phyloP scores from a whole-genome alignment of 2,797 vertebrate genomes.

The Sciurus vulgaris region DNA sequence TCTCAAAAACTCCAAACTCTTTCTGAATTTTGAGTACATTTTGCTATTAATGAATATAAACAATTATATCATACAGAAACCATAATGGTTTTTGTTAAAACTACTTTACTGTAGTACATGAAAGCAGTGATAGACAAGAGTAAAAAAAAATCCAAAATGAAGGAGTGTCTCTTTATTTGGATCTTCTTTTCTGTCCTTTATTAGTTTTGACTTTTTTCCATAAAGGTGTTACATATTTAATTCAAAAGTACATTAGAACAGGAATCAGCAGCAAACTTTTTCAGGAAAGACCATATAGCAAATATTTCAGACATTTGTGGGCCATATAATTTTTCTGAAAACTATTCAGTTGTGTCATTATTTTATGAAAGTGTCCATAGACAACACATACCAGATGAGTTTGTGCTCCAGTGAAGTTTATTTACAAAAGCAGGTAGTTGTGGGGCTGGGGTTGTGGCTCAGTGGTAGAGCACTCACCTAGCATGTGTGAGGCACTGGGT shows the following conservation, averaged over 20 bases:
- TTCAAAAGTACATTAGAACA: conserved; percentile 10
- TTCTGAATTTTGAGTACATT: conserved; percentile 20
- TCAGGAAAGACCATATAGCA: not conserved
- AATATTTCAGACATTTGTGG: conserved; percentile 42
- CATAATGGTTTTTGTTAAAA: not conserved
- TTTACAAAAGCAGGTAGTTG: conserved; percentile 50
- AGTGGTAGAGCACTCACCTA: no score
- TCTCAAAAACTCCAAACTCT: conserved; percentile 17
- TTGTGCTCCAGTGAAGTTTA: not conserved
- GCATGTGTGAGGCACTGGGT: no score
- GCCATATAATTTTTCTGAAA: conserved; percentile 4
- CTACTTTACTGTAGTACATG: not conserved
- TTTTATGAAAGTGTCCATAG: not conserved
- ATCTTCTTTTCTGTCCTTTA: conserved; percentile 60
- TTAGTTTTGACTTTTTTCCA: conserved; percentile 39
- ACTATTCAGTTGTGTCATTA: not conserved
- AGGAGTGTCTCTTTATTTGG: not conserved
- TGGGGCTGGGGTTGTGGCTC: no score
- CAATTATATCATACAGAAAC: conserved; percentile 19
- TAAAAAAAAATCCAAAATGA: conserved; percentile 9
- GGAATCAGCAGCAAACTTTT: not conserved
- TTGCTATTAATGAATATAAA: conserved; percentile 50
- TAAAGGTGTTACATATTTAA: conserved; percentile 21
- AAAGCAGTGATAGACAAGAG: not conserved
- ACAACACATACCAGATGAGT: not conserved